Conservation (phyloP, 2,888 invertebrate species). For the Pyrochroa serraticornis region DNA sequence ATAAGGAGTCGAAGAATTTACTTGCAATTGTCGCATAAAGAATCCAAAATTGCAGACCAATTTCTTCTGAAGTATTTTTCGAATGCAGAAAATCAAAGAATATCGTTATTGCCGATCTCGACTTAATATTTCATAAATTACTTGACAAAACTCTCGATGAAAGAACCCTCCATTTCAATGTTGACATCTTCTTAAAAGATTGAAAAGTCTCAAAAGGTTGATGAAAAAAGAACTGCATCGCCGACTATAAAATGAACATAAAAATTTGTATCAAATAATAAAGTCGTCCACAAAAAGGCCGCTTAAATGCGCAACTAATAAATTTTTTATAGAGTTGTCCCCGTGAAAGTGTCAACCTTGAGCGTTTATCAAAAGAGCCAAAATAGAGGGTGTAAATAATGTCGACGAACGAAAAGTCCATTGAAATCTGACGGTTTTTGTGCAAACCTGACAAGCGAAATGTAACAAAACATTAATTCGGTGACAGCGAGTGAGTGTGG, state of each 20-base stretch:
- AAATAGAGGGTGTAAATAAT: constrained; percentile 29
- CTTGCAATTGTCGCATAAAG: too few species aligned
- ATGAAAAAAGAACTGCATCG: neutral
- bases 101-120: too few species aligned
- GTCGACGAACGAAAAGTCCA: constrained; percentile 18
- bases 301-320: constrained; percentile 42
- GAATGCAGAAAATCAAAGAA: too few species aligned
- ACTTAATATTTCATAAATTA: too few species aligned
- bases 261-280: constrained; percentile 42
- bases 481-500: constrained; percentile 4
- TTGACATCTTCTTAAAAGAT: neutral
- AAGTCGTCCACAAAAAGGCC: constrained; percentile 31
- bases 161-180: neutral
- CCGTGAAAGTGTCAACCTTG: constrained; percentile 9
- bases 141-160: neutral
- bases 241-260: constrained; percentile 29
- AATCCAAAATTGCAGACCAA: constrained; percentile 37
- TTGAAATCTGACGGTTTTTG: constrained; percentile 32
- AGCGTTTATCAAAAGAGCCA: constrained; percentile 12
- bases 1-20: too few species aligned
- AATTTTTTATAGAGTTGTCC: constrained; percentile 48
- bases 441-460: constrained; percentile 29
- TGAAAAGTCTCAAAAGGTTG: neutral
- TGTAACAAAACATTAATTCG: constrained; percentile 30
- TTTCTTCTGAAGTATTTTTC: too few species aligned